phyloP scores from a whole-genome alignment of 2,797 vertebrate genomes.

The Acrossocheilus wenchowensis region DNA sequence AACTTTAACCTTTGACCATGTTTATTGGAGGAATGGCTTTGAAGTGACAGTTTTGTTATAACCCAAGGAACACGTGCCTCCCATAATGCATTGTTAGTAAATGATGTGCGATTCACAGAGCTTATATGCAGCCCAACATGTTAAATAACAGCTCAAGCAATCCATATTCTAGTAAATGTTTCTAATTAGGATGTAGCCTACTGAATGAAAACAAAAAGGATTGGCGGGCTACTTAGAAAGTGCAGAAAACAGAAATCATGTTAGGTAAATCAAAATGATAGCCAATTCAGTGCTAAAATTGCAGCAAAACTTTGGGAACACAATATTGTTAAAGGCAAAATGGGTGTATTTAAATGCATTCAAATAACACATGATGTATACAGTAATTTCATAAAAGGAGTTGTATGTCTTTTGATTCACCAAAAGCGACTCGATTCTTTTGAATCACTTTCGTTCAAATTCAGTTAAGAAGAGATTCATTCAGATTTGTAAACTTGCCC shows the following conservation, averaged over 20 bases:
- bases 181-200: background rate
- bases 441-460: background rate
- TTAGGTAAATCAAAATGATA: background rate
- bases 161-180: background rate
- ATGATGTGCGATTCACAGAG: background rate
- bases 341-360: background rate
- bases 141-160: background rate
- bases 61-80: constrained; percentile 13
- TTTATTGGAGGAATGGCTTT: constrained; percentile 50
- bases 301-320: background rate
- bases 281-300: background rate
- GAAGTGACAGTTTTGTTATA: background rate
- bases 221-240: background rate
- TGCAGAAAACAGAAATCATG: background rate
- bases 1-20: constrained; percentile 61
- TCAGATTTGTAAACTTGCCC: background rate
- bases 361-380: background rate
- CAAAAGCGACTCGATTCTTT: background rate
- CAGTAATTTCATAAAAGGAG: background rate
- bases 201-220: background rate
- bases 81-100: background rate
- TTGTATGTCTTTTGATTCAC: background rate
- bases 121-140: background rate
- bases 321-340: background rate
- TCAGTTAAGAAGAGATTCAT: background rate